phyloP scores from a whole-genome alignment of 2,113 vertebrate genomes.

The Noctilio leporinus region DNA sequence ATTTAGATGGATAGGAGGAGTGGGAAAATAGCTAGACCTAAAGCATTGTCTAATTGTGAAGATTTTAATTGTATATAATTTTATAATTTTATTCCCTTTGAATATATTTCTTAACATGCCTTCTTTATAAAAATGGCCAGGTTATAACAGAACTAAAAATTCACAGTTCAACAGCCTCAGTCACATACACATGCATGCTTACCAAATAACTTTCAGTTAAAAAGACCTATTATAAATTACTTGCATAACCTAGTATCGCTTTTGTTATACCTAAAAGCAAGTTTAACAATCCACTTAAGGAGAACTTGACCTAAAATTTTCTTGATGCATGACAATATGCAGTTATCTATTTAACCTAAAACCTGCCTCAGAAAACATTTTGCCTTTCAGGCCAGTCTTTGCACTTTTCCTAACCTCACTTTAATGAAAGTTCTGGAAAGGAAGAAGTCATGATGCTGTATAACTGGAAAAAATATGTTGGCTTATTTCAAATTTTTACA shows the following conservation, averaged over 20 bases:
- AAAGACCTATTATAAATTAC: background rate
- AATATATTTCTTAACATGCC: background rate
- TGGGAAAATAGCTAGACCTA: background rate
- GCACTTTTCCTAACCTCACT: background rate
- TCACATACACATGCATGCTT: background rate
- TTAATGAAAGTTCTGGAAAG: background rate
- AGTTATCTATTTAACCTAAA: slow-evolving; percentile 3
- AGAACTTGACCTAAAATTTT: background rate
- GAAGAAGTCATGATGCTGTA: background rate
- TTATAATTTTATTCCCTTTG: slow-evolving; percentile 17
- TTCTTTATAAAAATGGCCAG: background rate
- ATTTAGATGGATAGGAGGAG: slow-evolving; percentile 67
- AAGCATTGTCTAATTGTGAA: slow-evolving; percentile 44
- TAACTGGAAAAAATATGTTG: background rate
- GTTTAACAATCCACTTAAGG: background rate
- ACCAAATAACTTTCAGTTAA: background rate
- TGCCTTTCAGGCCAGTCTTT: background rate
- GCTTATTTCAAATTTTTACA: slow-evolving; percentile 3
- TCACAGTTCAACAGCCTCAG: background rate
- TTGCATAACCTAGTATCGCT: background rate
- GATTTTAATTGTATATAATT: slow-evolving; percentile 38
- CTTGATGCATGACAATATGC: background rate
- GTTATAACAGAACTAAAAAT: slow-evolving; percentile 27
- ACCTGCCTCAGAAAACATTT: background rate
- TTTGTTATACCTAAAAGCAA: background rate